These are phyloP conservation scores for Syndactyla subalaris DNA, from an alignment of 2,797 vertebrate species.

Conservation along the genomic window DNA sequence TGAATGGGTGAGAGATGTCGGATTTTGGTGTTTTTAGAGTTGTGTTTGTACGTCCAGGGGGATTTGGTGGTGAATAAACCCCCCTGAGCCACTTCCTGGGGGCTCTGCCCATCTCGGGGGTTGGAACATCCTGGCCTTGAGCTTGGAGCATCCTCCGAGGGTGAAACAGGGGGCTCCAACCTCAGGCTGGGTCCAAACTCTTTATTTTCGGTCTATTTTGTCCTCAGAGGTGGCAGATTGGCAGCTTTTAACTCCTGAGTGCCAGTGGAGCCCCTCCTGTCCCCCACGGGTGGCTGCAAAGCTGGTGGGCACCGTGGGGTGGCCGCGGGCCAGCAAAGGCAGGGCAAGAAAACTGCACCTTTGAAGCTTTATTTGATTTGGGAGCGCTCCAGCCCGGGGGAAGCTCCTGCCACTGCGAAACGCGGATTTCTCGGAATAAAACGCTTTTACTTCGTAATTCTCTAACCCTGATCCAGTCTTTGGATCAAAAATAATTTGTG, in stretches of 20 bases:
- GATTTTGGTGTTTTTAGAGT: neutral
- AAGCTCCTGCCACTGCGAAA: neutral
- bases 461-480: neutral
- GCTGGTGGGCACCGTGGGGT: neutral
- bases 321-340: neutral
- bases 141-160: neutral
- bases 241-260: neutral
- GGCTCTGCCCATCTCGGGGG: neutral
- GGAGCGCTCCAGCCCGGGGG: neutral
- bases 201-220: neutral
- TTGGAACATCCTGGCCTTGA: neutral
- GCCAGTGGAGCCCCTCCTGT: neutral
- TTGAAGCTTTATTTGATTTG: neutral
- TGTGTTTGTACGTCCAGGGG: accelerated
- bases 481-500: neutral
- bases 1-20: too few species aligned
- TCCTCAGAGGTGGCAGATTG: neutral
- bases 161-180: neutral
- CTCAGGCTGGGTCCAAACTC: accelerated
- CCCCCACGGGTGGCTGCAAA: neutral
- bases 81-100: neutral
- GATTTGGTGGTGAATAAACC: neutral
- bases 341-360: neutral
- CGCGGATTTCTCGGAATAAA: neutral
- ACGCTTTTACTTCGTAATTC: neutral